Conservation (phyloP, 1,140 invertebrate species). For the Ceratitis capitata region DNA sequence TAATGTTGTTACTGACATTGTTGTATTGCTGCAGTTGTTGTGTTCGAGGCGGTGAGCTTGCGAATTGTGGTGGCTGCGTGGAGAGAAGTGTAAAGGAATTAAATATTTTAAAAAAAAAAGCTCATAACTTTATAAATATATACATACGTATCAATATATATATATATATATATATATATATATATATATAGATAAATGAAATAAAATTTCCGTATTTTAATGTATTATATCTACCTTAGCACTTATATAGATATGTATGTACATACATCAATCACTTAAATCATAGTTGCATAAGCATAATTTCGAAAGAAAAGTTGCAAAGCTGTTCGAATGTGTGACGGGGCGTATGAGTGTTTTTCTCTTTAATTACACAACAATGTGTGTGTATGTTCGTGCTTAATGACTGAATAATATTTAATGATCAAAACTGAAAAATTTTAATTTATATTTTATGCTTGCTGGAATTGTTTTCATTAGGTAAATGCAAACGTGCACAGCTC, state of each 20-base stretch:
- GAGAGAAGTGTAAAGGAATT: neutral
- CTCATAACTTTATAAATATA: neutral
- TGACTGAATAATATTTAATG: no score
- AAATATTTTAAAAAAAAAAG: neutral
- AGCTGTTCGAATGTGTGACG: neutral
- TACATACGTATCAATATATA: neutral
- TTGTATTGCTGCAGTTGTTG: neutral
- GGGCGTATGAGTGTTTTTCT: neutral
- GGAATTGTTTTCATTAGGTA: no score
- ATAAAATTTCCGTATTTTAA: neutral
- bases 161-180: no score
- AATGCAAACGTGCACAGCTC: no score
- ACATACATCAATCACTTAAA: neutral
- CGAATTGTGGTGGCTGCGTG: slow-evolving; percentile 63
- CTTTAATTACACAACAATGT: neutral
- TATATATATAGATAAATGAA: no score
- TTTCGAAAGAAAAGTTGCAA: neutral
- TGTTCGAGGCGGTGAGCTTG: slow-evolving; percentile 47
- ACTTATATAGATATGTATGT: neutral
- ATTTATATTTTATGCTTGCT: no score
- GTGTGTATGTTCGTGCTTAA: neutral
- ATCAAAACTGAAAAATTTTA: no score
- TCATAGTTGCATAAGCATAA: neutral
- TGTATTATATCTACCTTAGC: no score
- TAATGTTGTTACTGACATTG: neutral